Evolutionary conservation across 2,888 invertebrate genomes (phyloP).

Genomic region (Drosophila macrospina): DNA sequence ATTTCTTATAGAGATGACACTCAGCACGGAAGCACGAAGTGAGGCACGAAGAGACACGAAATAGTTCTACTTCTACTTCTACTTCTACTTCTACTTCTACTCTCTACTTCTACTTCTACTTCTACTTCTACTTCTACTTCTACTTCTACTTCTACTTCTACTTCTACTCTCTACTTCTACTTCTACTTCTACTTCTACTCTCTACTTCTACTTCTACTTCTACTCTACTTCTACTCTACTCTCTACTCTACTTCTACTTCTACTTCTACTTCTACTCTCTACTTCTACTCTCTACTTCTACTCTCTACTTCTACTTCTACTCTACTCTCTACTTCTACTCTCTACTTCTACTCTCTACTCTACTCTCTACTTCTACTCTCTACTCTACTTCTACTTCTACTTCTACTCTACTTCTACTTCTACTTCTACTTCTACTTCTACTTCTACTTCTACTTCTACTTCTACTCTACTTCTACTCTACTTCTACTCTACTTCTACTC

Average conservation of each 20-base stretch:
- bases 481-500: not conserved
- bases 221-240: conserved; percentile 1
- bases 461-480: not conserved
- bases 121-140: not conserved
- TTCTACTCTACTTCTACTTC: not conserved
- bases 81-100: no score
- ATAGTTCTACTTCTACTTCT: no score
- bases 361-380: not conserved
- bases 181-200: conserved; percentile 1
- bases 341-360: conserved; percentile 1
- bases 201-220: not conserved
- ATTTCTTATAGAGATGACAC: not conserved
- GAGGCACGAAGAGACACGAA: no score
- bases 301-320: not conserved
- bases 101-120: not conserved
- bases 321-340: conserved; percentile 1
- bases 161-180: not conserved
- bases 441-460: conserved; percentile 2
- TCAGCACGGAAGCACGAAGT: no score
- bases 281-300: not conserved
- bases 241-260: not conserved
- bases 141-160: conserved; percentile 1
- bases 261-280: conserved; percentile 1
- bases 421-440: conserved; percentile 2
- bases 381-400: not conserved